A percentile compares a stretch with the other conserved stretches of the same genome.
These are phyloP conservation scores for Florisuga fusca DNA, from an alignment of 2,797 vertebrate genomes.

Conservation along the genomic window DNA sequence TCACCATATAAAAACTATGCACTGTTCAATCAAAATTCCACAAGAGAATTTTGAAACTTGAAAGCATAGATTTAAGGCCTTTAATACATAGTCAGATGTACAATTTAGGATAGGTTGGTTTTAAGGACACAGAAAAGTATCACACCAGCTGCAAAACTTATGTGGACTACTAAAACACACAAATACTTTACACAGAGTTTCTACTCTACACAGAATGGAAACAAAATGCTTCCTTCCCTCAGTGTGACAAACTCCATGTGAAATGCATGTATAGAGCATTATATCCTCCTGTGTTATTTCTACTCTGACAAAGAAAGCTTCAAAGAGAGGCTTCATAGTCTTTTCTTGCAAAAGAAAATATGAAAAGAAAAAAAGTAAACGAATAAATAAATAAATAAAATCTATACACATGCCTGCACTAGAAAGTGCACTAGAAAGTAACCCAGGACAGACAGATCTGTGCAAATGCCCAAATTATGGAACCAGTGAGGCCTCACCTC, in stretches of 20 bases:
- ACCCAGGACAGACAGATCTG: neutral
- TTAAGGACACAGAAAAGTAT: neutral
- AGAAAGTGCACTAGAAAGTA: neutral
- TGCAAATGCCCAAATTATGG: neutral
- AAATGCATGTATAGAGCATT: neutral
- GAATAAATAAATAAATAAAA: neutral
- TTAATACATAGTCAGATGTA: neutral
- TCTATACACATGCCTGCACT: neutral
- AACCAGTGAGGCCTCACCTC: neutral
- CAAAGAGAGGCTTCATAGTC: neutral
- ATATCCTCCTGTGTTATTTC: neutral
- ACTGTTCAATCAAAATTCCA: neutral
- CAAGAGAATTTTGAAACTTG: neutral
- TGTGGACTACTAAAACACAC: neutral
- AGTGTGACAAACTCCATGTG: neutral
- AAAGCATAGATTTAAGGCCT: neutral
- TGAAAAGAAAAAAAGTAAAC: neutral
- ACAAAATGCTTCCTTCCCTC: neutral
- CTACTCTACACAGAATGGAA: neutral
- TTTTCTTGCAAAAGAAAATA: neutral
- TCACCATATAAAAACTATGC: neutral
- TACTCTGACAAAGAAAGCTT: neutral
- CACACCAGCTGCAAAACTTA: neutral
- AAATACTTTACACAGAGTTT: neutral
- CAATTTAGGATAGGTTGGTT: neutral